phyloP scores from a whole-genome alignment of 2,113 vertebrate species.

The Rynchops niger region DNA sequence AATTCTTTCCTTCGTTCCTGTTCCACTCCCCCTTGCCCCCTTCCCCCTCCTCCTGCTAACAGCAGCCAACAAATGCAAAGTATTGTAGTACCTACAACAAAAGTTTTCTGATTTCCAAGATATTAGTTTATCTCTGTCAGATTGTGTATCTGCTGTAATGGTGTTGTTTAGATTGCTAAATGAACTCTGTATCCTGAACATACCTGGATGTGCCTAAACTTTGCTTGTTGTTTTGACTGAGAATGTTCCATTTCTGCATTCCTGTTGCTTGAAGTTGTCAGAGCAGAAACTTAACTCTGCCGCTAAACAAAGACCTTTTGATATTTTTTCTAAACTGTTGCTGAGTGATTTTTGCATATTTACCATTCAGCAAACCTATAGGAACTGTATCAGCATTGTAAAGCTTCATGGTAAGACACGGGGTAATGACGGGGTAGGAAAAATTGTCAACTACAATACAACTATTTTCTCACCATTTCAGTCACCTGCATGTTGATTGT shows the following conservation, averaged over 20 bases:
- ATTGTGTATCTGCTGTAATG: neutral
- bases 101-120: neutral
- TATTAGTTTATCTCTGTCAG: neutral
- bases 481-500: neutral
- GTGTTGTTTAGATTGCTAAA: neutral
- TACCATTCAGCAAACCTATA: neutral
- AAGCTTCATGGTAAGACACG: neutral
- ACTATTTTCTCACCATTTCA: neutral
- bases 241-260: conserved; percentile 49
- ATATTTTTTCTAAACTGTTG: conserved; percentile 37
- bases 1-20: neutral
- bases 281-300: conserved; percentile 52
- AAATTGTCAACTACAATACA: neutral
- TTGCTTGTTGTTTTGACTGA: conserved; percentile 1
- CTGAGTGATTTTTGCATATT: conserved; percentile 38
- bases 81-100: neutral
- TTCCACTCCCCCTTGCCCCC: neutral
- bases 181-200: neutral
- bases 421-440: neutral
- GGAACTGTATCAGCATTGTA: neutral
- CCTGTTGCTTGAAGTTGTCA: conserved; percentile 61
- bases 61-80: neutral
- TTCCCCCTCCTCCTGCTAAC: neutral
- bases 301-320: conserved; percentile 59
- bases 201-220: neutral